Evolutionary conservation across 2,888 invertebrate species (phyloP).

Genomic region (Tenthredo distinguenda): DNA sequence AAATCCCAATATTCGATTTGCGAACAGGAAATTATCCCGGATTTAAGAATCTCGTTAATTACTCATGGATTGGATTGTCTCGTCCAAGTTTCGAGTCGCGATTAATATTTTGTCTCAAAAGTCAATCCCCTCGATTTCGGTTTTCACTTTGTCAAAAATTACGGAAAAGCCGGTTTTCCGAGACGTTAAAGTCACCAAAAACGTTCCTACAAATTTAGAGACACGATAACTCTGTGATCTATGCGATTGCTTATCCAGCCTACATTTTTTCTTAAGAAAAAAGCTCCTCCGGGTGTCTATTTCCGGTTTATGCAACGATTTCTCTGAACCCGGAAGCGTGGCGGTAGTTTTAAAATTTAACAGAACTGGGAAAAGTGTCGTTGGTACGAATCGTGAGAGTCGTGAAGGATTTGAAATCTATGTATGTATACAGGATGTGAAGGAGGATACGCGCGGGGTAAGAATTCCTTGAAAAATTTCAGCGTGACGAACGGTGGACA

Average conservation of each 20-base stretch:
- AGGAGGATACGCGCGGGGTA: background rate
- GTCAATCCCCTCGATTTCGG: background rate
- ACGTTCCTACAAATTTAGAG: background rate
- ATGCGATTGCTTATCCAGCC: background rate
- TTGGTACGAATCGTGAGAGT: background rate
- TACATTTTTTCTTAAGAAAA: background rate
- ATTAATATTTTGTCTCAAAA: background rate
- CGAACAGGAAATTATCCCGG: background rate
- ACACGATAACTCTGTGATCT: background rate
- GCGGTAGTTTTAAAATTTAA: background rate
- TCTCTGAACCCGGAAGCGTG: background rate
- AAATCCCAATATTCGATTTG: background rate
- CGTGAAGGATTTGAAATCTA: background rate
- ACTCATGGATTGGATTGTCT: background rate
- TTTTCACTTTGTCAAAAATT: too few species aligned
- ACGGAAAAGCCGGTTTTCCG: too few species aligned
- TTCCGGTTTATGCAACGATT: too few species aligned
- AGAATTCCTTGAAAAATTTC: slow-evolving; percentile 6
- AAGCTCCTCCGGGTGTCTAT: background rate
- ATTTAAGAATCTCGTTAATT: background rate
- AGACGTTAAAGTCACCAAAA: background rate
- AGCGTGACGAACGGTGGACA: slow-evolving; percentile 14
- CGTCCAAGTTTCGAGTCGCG: background rate
- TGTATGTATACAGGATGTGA: background rate
- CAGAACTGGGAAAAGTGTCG: background rate